phyloP scores from a whole-genome alignment of 2,888 invertebrate species.

The Dyspetes luteomarginatus region DNA sequence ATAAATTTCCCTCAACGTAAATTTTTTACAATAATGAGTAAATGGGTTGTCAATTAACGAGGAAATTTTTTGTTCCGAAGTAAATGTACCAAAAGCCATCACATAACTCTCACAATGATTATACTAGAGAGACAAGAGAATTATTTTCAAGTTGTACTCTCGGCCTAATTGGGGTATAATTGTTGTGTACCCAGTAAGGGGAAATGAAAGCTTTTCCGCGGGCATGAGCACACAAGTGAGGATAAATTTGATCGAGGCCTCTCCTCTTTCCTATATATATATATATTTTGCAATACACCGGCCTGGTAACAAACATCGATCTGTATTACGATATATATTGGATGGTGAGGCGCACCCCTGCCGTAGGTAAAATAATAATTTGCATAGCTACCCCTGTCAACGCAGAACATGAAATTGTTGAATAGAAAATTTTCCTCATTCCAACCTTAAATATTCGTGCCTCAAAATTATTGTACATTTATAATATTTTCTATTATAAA shows the following conservation, averaged over 20 bases:
- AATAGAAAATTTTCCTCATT: neutral
- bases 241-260: constrained; percentile 1
- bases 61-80: too few species aligned
- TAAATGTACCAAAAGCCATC: too few species aligned
- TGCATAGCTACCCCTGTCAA: constrained; percentile 58
- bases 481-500: too few species aligned
- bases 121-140: neutral
- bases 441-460: too few species aligned
- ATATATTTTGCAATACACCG: constrained; percentile 1
- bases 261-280: neutral
- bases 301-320: constrained; percentile 1
- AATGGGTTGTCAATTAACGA: too few species aligned
- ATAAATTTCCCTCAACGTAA: neutral
- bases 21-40: too few species aligned
- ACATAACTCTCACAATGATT: too few species aligned
- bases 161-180: constrained; percentile 24
- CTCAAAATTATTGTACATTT: too few species aligned
- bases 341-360: constrained; percentile 40
- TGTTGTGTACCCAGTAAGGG: constrained; percentile 1
- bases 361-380: constrained; percentile 58
- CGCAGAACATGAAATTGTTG: constrained; percentile 30
- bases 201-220: neutral
- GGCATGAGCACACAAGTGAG: neutral
- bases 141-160: neutral
- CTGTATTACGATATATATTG: constrained; percentile 8